These are phyloP conservation scores for Xanthia icteritia DNA, from an alignment of 2,888 invertebrate genomes.

Conservation along the genomic window DNA sequence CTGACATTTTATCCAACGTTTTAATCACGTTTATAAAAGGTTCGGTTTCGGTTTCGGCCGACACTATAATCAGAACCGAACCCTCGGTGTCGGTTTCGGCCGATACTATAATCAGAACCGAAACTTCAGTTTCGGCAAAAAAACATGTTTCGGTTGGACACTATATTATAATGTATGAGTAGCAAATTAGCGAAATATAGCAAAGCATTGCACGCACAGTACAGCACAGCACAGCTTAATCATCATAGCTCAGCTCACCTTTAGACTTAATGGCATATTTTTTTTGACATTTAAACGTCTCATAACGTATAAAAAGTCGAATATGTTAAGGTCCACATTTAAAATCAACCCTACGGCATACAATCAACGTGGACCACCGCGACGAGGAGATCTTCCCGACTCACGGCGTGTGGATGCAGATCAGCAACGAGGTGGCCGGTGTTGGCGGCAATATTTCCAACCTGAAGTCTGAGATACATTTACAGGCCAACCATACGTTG, in stretches of 20 bases:
- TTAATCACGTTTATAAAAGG: too few relatives aligned
- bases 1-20: too few relatives aligned
- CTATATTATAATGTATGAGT: not conserved
- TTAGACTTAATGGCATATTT: too few relatives aligned
- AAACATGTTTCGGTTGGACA: too few relatives aligned
- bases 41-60: too few relatives aligned
- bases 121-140: too few relatives aligned
- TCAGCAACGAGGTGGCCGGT: constrained; percentile 91
- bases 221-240: not conserved
- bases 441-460: constrained; percentile 98
- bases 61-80: too few relatives aligned
- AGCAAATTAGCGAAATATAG: not conserved
- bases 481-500: constrained; percentile 79
- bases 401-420: constrained; percentile 33
- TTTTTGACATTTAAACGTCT: too few relatives aligned
- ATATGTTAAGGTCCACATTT: constrained; percentile 93
- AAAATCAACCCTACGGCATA: constrained; percentile 54
- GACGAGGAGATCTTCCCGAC: constrained; percentile 50
- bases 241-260: not conserved
- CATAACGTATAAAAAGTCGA: too few relatives aligned
- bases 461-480: constrained; percentile 93
- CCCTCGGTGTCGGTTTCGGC: too few relatives aligned
- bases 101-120: too few relatives aligned
- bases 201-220: not conserved
- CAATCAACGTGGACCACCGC: constrained; percentile 39